Conservation (phyloP, 2,888 invertebrate species). For the Pollenia angustigena region DNA sequence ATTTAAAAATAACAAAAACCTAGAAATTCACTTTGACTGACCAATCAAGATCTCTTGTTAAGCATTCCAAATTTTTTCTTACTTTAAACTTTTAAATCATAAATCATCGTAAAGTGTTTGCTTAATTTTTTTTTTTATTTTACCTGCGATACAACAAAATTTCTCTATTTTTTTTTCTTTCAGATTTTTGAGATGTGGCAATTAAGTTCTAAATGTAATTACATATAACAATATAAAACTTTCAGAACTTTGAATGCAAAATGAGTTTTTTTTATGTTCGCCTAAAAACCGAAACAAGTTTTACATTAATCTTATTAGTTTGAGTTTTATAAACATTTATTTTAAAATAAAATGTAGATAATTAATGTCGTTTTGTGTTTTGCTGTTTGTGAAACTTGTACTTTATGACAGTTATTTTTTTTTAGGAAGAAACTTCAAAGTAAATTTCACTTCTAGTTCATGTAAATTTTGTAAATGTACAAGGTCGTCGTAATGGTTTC, state of each 20-base stretch:
- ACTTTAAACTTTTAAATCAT: slow-evolving; percentile 53
- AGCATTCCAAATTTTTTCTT: slow-evolving; percentile 33
- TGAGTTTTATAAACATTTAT: slow-evolving; percentile 6
- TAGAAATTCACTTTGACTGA: slow-evolving; percentile 20
- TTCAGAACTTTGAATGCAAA: slow-evolving; percentile 45
- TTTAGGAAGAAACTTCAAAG: not conserved
- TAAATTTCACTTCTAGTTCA: slow-evolving; percentile 36
- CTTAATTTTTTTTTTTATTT: slow-evolving; percentile 31
- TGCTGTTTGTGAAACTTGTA: slow-evolving; percentile 34
- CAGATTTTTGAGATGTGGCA: slow-evolving; percentile 24
- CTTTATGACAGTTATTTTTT: slow-evolving; percentile 19
- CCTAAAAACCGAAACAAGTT: slow-evolving; percentile 49
- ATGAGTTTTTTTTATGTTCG: not conserved
- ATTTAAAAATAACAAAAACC: not conserved
- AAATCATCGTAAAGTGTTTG: slow-evolving; percentile 61
- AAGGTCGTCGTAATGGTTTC: slow-evolving; percentile 16
- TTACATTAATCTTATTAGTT: slow-evolving; percentile 20
- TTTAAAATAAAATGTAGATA: slow-evolving; percentile 18
- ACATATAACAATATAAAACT: slow-evolving; percentile 35
- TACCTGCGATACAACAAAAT: slow-evolving; percentile 30
- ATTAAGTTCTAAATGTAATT: slow-evolving; percentile 53
- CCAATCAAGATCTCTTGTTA: slow-evolving; percentile 15
- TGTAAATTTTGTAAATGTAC: slow-evolving; percentile 4
- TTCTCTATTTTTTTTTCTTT: slow-evolving; percentile 18
- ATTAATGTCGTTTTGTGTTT: not conserved